phyloP scores from a whole-genome alignment of 2,888 invertebrate genomes.

The Cosmia pyralina region DNA sequence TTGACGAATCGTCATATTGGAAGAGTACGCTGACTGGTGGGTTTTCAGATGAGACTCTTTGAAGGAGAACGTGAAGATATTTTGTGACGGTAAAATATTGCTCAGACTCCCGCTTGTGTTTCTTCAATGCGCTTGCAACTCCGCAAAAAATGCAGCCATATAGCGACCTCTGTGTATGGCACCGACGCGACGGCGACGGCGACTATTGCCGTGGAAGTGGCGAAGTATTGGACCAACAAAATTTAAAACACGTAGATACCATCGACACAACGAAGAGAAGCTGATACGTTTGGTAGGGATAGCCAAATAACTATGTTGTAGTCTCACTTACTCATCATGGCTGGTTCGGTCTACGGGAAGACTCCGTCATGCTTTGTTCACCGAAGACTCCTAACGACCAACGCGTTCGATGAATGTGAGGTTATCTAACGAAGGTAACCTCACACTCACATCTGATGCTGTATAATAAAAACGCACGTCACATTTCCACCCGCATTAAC shows the following conservation, averaged over 20 bases:
- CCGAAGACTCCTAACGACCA: background rate
- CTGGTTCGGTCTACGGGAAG: no score
- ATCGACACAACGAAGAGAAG: background rate
- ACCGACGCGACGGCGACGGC: no score
- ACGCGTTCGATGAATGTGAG: no score
- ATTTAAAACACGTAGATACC: no score
- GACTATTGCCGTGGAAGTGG: no score
- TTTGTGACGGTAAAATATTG: background rate
- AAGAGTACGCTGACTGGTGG: background rate
- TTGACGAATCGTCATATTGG: background rate
- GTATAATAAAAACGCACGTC: conserved; percentile 1
- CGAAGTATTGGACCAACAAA: no score
- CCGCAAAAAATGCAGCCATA: no score
- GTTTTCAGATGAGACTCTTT: background rate
- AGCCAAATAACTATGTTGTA: background rate
- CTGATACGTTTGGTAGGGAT: background rate
- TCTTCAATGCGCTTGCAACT: no score
- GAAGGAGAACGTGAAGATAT: background rate
- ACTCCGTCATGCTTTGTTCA: background rate
- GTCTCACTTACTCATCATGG: background rate
- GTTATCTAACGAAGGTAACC: no score
- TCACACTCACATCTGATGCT: no score
- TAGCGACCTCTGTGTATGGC: no score
- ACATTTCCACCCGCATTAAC: conserved; percentile 18
- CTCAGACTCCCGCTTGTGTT: no score